phyloP scores from a whole-genome alignment of 1,140 invertebrate species.

The Ladona fulva region DNA sequence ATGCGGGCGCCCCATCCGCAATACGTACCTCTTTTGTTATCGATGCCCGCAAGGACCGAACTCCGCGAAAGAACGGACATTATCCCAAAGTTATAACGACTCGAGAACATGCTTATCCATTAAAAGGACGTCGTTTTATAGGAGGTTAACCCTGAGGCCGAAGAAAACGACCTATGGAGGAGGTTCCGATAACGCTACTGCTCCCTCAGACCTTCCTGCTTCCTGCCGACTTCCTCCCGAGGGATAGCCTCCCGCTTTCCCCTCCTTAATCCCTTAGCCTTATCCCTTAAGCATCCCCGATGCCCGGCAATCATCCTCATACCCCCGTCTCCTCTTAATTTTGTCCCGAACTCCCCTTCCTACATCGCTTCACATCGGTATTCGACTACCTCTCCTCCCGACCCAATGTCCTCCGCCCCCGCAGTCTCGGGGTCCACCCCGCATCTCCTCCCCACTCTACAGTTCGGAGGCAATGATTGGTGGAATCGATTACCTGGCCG shows the following conservation, averaged over 20 bases:
- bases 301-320: background rate
- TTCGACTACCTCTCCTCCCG: background rate
- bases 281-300: background rate
- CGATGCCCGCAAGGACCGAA: background rate
- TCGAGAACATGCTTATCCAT: background rate
- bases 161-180: background rate
- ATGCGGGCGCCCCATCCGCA: background rate
- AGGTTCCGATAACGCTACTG: background rate
- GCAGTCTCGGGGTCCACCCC: too few relatives aligned
- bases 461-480: slow-evolving; percentile 3
- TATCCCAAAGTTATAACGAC: background rate
- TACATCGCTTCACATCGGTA: background rate
- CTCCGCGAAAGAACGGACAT: background rate
- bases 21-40: background rate
- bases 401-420: background rate
- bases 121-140: background rate
- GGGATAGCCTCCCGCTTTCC: background rate
- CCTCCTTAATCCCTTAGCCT: background rate
- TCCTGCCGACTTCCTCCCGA: background rate
- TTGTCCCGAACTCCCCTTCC: background rate
- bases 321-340: background rate
- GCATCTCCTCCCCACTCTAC: background rate
- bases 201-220: background rate
- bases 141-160: background rate
- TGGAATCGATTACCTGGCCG: background rate